Evolutionary conservation across 2,888 invertebrate genomes (phyloP).

Genomic region (Microdon myrmicae): DNA sequence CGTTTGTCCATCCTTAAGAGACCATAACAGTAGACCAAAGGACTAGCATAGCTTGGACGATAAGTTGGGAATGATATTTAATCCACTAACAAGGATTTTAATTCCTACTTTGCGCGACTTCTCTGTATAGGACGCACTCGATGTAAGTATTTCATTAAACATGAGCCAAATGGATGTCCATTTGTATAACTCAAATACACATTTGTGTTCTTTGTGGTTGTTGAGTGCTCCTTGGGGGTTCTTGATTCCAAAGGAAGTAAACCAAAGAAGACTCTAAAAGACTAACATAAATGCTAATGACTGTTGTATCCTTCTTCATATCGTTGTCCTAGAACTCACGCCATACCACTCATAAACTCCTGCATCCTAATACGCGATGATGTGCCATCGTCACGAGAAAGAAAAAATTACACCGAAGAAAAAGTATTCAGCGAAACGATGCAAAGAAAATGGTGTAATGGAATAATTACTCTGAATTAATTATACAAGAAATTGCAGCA

Average conservation of each 20-base stretch:
- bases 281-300: constrained; percentile 7
- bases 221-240: constrained; percentile 2
- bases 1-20: too few species aligned
- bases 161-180: constrained; percentile 4
- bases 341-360: constrained; percentile 35
- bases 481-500: constrained; percentile 46
- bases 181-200: constrained; percentile 5
- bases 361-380: constrained; percentile 1
- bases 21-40: too few species aligned
- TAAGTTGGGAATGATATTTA: too few species aligned
- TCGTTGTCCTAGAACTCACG: constrained; percentile 38
- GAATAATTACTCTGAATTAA: constrained; percentile 50
- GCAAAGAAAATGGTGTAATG: constrained; percentile 17
- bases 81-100: constrained; percentile 6
- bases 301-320: constrained; percentile 30
- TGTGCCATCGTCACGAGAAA: constrained; percentile 6
- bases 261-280: neutral
- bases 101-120: neutral
- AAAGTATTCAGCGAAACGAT: neutral
- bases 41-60: too few species aligned
- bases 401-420: neutral
- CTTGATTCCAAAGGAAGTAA: neutral
- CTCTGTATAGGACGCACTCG: neutral
- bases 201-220: too few species aligned
- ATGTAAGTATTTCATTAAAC: constrained; percentile 17